Conservation (phyloP, 2,113 vertebrate species). For the Rhinolophus sinicus region DNA sequence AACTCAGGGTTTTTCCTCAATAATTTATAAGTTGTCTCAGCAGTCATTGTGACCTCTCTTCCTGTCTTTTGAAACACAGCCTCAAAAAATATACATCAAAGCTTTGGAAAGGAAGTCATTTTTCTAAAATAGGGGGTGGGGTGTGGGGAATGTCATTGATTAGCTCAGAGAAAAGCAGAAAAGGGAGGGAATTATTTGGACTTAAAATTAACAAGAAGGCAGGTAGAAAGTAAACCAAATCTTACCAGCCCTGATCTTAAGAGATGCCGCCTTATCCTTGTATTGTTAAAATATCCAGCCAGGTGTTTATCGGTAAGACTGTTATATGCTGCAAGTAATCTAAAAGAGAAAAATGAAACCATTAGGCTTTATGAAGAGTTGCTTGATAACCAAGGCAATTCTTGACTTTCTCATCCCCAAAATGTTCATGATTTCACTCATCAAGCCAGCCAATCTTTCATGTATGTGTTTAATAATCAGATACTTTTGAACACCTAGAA, state of each 20-base stretch:
- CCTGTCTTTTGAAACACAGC: conserved; percentile 19
- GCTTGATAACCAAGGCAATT: conserved; percentile 7
- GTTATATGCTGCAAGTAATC: conserved; percentile 92
- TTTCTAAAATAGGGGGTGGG: not conserved
- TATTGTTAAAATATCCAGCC: conserved; percentile 93
- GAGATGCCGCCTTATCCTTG: conserved; percentile 92
- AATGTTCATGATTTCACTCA: not conserved
- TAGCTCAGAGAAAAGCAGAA: conserved; percentile 42
- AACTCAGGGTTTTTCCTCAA: conserved; percentile 22
- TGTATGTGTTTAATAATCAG: not conserved
- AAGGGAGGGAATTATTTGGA: not conserved
- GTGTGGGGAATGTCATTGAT: not conserved
- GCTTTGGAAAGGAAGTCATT: not conserved
- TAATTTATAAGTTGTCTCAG: conserved; percentile 9
- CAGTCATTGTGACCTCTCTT: not conserved
- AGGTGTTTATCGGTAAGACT: conserved; percentile 97
- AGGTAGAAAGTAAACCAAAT: not conserved
- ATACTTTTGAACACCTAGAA: not conserved
- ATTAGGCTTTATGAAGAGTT: conserved; percentile 18
- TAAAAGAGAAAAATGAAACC: conserved; percentile 80
- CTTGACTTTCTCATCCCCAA: not conserved
- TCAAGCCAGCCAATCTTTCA: not conserved
- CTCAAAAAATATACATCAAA: conserved; percentile 36
- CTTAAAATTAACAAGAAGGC: conserved; percentile 11
- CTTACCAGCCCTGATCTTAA: conserved; percentile 95